Percentiles rank a stretch among this genome's conserved stretches.
These are phyloP conservation scores for Platyrinchus mystaceus DNA, from an alignment of 2,797 vertebrate species.

Conservation along the genomic window DNA sequence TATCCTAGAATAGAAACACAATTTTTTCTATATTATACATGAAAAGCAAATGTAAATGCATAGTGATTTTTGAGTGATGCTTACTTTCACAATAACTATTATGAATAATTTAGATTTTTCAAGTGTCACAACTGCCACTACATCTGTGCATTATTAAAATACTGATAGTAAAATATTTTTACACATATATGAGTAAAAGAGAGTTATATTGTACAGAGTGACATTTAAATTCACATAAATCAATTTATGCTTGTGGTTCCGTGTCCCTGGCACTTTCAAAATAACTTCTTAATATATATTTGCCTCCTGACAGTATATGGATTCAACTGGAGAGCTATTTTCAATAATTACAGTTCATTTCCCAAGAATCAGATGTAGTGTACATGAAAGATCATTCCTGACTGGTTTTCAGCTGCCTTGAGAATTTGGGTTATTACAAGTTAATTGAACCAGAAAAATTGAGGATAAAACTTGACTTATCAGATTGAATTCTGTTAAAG, in stretches of 20 bases:
- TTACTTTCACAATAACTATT: background rate
- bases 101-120: background rate
- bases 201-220: background rate
- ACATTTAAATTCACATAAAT: background rate
- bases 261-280: background rate
- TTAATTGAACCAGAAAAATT: slow-evolving; percentile 43
- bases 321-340: slow-evolving; percentile 18
- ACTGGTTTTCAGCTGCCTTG: slow-evolving; percentile 20
- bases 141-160: background rate
- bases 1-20: background rate
- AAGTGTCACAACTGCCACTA: background rate
- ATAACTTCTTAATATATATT: background rate
- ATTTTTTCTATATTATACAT: background rate
- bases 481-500: slow-evolving; percentile 15
- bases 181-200: background rate
- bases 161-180: background rate
- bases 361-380: background rate
- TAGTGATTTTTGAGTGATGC: background rate
- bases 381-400: slow-evolving; percentile 6
- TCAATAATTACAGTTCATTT: slow-evolving; percentile 21
- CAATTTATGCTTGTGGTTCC: background rate
- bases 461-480: slow-evolving; percentile 15
- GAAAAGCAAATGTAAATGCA: background rate
- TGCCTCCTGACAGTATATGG: background rate
- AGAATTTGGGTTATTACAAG: slow-evolving; percentile 43